Percentiles rank a stretch among this genome's conserved stretches.
Conservation (phyloP, 2,888 invertebrate species). For the Caenorhabditis becei region DNA sequence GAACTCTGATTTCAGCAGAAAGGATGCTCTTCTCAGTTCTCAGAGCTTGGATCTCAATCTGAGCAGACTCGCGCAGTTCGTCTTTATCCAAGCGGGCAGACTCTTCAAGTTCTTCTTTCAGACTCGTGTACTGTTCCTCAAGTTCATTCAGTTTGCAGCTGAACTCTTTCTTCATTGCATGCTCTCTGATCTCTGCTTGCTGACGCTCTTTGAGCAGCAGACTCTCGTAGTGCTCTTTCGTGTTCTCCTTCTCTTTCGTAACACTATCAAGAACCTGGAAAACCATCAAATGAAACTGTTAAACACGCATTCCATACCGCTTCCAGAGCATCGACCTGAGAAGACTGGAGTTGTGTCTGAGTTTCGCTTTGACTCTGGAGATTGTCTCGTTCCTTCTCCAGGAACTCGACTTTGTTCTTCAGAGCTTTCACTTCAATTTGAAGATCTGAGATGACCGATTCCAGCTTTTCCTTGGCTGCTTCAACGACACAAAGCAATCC, state of each 20-base stretch:
- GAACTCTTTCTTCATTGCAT: conserved; percentile 79
- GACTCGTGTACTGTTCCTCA: conserved; percentile 80
- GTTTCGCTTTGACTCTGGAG: conserved; percentile 81
- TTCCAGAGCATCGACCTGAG: conserved; percentile 81
- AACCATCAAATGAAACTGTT: background rate
- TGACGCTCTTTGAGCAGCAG: conserved; percentile 75
- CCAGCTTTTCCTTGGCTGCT: conserved; percentile 75
- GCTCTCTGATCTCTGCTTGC: conserved; percentile 79
- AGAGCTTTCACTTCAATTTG: conserved; percentile 80
- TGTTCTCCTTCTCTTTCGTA: conserved; percentile 80
- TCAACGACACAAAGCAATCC: conserved; percentile 77
- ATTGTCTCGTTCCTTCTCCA: conserved; percentile 81
- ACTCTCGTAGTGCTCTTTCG: conserved; percentile 80
- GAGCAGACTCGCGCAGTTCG: conserved; percentile 73
- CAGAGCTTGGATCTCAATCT: conserved; percentile 75
- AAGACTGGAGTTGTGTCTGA: conserved; percentile 80
- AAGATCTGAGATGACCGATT: conserved; percentile 77
- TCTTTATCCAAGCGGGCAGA: conserved; percentile 71
- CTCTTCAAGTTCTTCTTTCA: conserved; percentile 78
- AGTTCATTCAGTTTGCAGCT: conserved; percentile 79
- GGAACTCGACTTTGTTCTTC: conserved; percentile 79
- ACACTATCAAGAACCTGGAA: conserved; percentile 79
- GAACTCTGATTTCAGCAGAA: conserved; percentile 70
- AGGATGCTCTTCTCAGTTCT: conserved; percentile 72
- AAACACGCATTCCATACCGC: conserved; percentile 69